Conservation (phyloP, 2,797 vertebrate genomes). For the Delichon dasypus region DNA sequence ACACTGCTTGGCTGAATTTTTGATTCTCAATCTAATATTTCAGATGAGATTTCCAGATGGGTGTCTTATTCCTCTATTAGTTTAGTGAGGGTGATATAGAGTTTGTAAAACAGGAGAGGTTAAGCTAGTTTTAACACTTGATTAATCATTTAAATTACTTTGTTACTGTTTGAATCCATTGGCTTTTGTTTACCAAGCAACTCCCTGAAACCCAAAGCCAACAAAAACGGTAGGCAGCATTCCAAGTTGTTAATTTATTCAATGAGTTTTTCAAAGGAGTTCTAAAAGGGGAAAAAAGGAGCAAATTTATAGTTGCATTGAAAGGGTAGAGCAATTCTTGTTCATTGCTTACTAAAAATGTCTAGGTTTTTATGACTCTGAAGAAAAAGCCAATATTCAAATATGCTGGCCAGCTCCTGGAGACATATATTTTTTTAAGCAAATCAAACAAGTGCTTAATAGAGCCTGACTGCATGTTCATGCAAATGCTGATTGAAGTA, state of each 20-base stretch:
- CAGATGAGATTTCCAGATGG: constrained; percentile 97
- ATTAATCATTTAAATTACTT: constrained; percentile 82
- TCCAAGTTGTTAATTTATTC: constrained; percentile 80
- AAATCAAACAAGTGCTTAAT: constrained; percentile 57
- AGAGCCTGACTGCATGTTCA: constrained; percentile 21
- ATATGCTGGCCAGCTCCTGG: constrained; percentile 55
- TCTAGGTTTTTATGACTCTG: constrained; percentile 50
- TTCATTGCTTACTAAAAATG: constrained; percentile 58
- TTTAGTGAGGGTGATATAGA: constrained; percentile 90
- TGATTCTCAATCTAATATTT: constrained; percentile 83
- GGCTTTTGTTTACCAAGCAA: constrained; percentile 81
- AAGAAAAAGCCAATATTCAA: constrained; percentile 48
- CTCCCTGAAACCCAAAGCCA: constrained; percentile 77
- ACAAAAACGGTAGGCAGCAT: constrained; percentile 72
- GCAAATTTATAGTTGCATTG: constrained; percentile 71
- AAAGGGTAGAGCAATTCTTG: constrained; percentile 65
- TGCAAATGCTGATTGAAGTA: constrained; percentile 42
- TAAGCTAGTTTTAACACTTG: constrained; percentile 82
- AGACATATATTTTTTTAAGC: constrained; percentile 55
- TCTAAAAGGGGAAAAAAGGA: constrained; percentile 56
- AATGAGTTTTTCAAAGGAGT: constrained; percentile 76
- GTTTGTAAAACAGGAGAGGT: constrained; percentile 84
- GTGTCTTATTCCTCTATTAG: constrained; percentile 91
- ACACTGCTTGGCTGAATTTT: constrained; percentile 83
- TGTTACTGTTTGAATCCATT: constrained; percentile 76